These are phyloP conservation scores for human DNA, from an alignment of 2,113 vertebrate genomes.

Conservation along the genomic window DNA sequence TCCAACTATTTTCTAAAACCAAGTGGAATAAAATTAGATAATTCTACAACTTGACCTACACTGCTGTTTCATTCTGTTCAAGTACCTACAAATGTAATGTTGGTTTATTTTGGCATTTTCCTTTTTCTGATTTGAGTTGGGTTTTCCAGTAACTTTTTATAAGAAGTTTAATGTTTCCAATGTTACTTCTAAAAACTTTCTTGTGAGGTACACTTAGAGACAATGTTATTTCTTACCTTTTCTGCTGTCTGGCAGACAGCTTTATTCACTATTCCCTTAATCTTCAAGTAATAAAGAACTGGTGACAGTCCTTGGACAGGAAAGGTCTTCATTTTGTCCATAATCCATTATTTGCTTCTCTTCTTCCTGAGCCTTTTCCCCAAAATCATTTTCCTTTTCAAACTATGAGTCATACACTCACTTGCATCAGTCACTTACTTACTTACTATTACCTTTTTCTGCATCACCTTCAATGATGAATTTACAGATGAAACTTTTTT, in stretches of 20 bases:
- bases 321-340: slow-evolving; percentile 54
- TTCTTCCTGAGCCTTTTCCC: slow-evolving; percentile 58
- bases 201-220: slow-evolving; percentile 36
- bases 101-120: slow-evolving; percentile 58
- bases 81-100: slow-evolving; percentile 23
- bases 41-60: slow-evolving; percentile 20
- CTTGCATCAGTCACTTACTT: slow-evolving; percentile 34
- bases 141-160: slow-evolving; percentile 67
- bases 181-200: slow-evolving; percentile 63
- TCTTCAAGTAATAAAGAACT: slow-evolving; percentile 70
- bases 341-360: slow-evolving; percentile 69
- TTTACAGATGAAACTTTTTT: slow-evolving; percentile 54
- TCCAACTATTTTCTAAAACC: slow-evolving; percentile 28
- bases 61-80: slow-evolving; percentile 51
- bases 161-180: slow-evolving; percentile 71
- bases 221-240: slow-evolving; percentile 64
- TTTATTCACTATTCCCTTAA: slow-evolving; percentile 69
- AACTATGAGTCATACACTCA: slow-evolving; percentile 63
- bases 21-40: slow-evolving; percentile 13
- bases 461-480: slow-evolving; percentile 25
- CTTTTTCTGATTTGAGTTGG: slow-evolving; percentile 45
- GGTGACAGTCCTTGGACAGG: slow-evolving; percentile 50
- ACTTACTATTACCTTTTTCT: slow-evolving; percentile 65
- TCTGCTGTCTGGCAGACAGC: slow-evolving; percentile 53
- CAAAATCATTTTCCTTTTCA: slow-evolving; percentile 46